phyloP scores from a whole-genome alignment of 2,888 invertebrate species.

The Epsilonema sp. region DNA sequence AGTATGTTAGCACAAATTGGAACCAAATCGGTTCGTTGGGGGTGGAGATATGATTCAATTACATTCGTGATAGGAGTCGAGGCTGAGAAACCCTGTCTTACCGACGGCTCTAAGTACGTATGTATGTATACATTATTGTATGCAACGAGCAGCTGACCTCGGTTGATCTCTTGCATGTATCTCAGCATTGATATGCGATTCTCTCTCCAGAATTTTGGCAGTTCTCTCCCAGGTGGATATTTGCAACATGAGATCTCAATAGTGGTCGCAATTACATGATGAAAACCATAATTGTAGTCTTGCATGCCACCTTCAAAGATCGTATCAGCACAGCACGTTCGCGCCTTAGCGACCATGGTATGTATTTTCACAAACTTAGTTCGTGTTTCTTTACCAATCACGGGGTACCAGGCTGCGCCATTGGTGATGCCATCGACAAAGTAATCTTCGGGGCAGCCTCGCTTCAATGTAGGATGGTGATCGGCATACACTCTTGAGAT shows the following conservation, averaged over 20 bases:
- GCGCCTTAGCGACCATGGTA: too few species aligned
- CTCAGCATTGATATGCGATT: constrained; percentile 47
- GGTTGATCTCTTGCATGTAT: constrained; percentile 13
- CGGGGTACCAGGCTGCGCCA: constrained; percentile 77
- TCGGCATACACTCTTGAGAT: constrained; percentile 56
- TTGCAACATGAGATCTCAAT: constrained; percentile 84
- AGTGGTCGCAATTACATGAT: constrained; percentile 84
- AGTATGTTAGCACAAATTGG: too few species aligned
- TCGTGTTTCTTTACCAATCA: constrained; percentile 68
- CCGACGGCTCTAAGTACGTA: too few species aligned
- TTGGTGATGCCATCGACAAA: constrained; percentile 67
- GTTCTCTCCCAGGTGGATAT: constrained; percentile 57
- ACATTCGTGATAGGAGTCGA: too few species aligned
- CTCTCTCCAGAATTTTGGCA: constrained; percentile 65
- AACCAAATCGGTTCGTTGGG: too few species aligned
- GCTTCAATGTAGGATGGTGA: constrained; percentile 50
- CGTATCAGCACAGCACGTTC: constrained; percentile 14
- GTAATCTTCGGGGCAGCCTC: constrained; percentile 27
- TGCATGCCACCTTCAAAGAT: constrained; percentile 54
- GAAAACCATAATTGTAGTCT: constrained; percentile 80
- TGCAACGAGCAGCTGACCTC: constrained; percentile 11
- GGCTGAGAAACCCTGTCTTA: too few species aligned
- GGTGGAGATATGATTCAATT: too few species aligned
- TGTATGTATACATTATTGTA: too few species aligned
- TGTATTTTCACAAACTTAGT: too few species aligned